phyloP scores from a whole-genome alignment of 2,113 vertebrate genomes.

The Balaenoptera acutorostrata region DNA sequence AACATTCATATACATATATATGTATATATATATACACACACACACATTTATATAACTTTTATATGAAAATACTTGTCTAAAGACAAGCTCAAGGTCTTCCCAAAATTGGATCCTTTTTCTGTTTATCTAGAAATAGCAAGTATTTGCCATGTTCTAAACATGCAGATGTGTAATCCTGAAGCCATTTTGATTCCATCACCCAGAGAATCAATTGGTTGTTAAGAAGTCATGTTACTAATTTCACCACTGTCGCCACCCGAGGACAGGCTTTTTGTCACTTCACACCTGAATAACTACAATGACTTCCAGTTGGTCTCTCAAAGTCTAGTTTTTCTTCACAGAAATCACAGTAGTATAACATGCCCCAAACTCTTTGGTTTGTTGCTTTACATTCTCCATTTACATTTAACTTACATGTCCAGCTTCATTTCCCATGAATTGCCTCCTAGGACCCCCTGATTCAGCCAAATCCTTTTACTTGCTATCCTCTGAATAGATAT shows the following conservation, averaged over 20 bases:
- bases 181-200: background rate
- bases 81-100: background rate
- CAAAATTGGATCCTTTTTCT: background rate
- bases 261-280: background rate
- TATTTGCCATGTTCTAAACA: background rate
- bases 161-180: background rate
- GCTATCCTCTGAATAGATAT: background rate
- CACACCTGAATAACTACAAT: background rate
- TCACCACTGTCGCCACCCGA: background rate
- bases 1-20: background rate
- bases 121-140: constrained; percentile 5
- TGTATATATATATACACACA: background rate
- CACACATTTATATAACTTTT: background rate
- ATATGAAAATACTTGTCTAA: constrained; percentile 25
- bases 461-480: background rate
- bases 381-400: background rate
- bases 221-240: background rate
- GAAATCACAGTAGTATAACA: background rate
- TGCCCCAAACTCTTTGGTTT: background rate
- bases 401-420: background rate
- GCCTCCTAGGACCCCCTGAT: background rate
- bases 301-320: background rate
- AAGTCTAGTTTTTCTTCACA: background rate
- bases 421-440: background rate
- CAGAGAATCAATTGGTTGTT: background rate